These are phyloP conservation scores for Diadegma fenestrale DNA, from an alignment of 2,888 invertebrate species.

Conservation along the genomic window DNA sequence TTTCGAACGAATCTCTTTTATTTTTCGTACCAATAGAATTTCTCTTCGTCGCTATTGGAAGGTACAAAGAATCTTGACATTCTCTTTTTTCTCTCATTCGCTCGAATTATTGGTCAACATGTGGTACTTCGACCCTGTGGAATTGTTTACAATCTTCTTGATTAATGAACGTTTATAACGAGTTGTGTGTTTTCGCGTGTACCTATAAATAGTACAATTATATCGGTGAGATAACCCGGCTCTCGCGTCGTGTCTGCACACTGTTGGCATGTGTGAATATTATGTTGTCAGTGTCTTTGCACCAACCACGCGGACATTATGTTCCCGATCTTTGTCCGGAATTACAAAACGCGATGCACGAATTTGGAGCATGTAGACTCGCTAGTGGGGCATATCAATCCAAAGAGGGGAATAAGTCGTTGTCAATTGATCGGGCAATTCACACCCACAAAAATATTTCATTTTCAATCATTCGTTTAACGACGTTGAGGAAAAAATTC, in stretches of 20 bases:
- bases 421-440: not conserved
- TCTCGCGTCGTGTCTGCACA: conserved; percentile 1
- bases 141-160: conserved; percentile 37
- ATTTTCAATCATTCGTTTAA: not conserved
- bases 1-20: not conserved
- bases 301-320: conserved; percentile 1
- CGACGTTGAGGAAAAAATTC: not conserved
- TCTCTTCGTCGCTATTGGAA: not conserved
- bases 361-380: conserved; percentile 36
- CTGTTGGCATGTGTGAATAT: not conserved
- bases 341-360: not conserved
- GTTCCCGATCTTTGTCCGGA: conserved; percentile 25
- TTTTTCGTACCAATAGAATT: not conserved
- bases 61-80: not conserved
- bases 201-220: conserved; percentile 66
- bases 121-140: conserved; percentile 51
- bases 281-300: conserved; percentile 16
- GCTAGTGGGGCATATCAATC: not conserved
- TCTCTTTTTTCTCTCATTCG: not conserved
- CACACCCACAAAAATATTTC: not conserved
- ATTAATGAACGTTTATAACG: conserved; percentile 44
- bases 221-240: conserved; percentile 66
- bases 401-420: not conserved
- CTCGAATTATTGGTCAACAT: conserved; percentile 22
- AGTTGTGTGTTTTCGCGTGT: conserved; percentile 48